A percentile compares a stretch with the other conserved stretches of the same genome.
phyloP scores from a whole-genome alignment of 2,797 vertebrate genomes.

The Falco columbarius region DNA sequence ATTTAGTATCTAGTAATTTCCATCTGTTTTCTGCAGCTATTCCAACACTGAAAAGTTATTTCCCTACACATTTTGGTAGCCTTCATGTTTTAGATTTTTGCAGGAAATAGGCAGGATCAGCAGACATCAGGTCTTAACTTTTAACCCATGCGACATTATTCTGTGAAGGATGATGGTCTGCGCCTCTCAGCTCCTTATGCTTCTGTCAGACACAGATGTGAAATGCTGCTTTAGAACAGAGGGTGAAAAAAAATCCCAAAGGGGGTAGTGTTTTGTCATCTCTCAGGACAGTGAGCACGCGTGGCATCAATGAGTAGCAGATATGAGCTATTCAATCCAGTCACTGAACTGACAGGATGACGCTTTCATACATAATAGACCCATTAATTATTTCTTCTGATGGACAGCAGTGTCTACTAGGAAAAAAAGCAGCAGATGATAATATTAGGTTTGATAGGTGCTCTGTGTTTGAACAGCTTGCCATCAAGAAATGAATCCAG shows the following conservation, averaged over 20 bases:
- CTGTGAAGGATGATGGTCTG: conserved; percentile 54
- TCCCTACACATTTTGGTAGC: not conserved
- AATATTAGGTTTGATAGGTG: conserved; percentile 69
- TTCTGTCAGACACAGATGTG: conserved; percentile 83
- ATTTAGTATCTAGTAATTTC: conserved; percentile 56
- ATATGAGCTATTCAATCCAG: conserved; percentile 77
- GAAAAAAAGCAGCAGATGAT: conserved; percentile 68
- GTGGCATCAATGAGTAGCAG: conserved; percentile 80
- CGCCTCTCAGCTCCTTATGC: conserved; percentile 68
- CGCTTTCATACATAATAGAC: conserved; percentile 76
- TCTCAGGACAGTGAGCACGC: conserved; percentile 86
- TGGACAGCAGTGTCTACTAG: conserved; percentile 72
- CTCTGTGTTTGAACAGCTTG: conserved; percentile 75
- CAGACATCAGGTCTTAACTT: conserved; percentile 70
- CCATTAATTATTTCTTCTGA: conserved; percentile 81
- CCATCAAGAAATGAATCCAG: conserved; percentile 61
- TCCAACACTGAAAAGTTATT: conserved; percentile 70
- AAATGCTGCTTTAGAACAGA: conserved; percentile 77
- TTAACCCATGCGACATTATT: conserved; percentile 61
- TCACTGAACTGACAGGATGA: conserved; percentile 75
- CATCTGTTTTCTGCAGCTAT: conserved; percentile 45
- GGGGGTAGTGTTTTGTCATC: conserved; percentile 86
- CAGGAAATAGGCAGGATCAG: conserved; percentile 19
- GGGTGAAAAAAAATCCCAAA: conserved; percentile 80
- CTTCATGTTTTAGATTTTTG: conserved; percentile 7